Evolutionary conservation across 2,797 vertebrate genomes (phyloP).

Genomic region (Liasis olivaceus): DNA sequence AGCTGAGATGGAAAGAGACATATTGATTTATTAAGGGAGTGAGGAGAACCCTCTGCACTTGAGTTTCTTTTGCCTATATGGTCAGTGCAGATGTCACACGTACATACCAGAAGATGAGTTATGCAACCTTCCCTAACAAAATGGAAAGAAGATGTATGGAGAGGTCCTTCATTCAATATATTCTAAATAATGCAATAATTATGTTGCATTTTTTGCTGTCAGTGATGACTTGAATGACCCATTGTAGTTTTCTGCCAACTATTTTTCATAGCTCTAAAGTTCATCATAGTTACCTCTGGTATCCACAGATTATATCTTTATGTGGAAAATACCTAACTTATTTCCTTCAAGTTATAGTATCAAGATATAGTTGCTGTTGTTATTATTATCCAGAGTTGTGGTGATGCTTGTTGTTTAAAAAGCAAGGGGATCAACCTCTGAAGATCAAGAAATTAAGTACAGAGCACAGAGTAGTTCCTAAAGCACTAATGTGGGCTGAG

Average conservation of each 20-base stretch:
- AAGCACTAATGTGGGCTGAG: neutral
- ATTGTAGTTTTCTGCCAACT: neutral
- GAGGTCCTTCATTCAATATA: neutral
- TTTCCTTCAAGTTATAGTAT: neutral
- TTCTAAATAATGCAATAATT: neutral
- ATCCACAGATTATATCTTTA: neutral
- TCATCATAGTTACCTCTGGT: neutral
- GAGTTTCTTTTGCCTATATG: neutral
- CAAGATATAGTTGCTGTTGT: neutral
- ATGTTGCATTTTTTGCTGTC: accelerated
- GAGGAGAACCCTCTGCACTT: neutral
- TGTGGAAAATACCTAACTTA: neutral
- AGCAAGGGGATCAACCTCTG: neutral
- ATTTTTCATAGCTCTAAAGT: neutral
- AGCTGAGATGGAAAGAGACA: neutral
- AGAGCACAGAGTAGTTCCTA: neutral
- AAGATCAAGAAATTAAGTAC: neutral
- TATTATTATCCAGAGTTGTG: neutral
- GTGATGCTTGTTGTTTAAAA: neutral
- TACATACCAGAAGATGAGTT: neutral
- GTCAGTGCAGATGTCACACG: neutral
- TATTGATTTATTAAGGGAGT: neutral
- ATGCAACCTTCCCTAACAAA: neutral
- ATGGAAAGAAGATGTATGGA: neutral
- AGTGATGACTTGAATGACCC: neutral